Evolutionary conservation across 2,888 invertebrate genomes (phyloP).

Genomic region (Trichopria drosophilae): DNA sequence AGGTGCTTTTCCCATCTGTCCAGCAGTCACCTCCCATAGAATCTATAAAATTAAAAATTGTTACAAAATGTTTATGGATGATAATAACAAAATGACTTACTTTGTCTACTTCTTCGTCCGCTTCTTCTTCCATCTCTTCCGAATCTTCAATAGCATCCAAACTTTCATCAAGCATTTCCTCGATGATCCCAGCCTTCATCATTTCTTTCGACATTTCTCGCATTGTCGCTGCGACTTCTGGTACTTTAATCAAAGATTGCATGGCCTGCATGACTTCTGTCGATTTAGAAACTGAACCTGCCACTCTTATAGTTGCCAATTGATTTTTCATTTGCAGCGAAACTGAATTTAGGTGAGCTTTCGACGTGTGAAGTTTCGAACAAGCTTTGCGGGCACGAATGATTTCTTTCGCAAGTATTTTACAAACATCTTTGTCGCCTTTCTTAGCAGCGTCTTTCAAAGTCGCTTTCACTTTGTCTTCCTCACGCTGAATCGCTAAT

Average conservation of each 20-base stretch:
- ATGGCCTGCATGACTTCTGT: constrained; percentile 99
- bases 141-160: constrained; percentile 91
- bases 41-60: constrained; percentile 59
- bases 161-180: constrained; percentile 98
- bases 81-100: constrained; percentile 56
- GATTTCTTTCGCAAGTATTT: constrained; percentile 91
- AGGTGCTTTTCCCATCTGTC: constrained; percentile 90
- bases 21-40: constrained; percentile 87
- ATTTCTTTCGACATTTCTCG: constrained; percentile 97
- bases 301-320: constrained; percentile 89
- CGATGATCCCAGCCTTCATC: constrained; percentile 98
- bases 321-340: constrained; percentile 98
- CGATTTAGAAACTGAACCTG: constrained; percentile 90
- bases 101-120: constrained; percentile 91
- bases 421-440: constrained; percentile 90
- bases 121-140: constrained; percentile 95
- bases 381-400: constrained; percentile 85
- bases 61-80: background rate
- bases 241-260: constrained; percentile 87
- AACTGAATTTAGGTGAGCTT: constrained; percentile 96
- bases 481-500: constrained; percentile 92
- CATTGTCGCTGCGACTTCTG: constrained; percentile 95
- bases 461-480: constrained; percentile 92
- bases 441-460: constrained; percentile 95
- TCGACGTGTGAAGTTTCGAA: constrained; percentile 90